phyloP scores from a whole-genome alignment of 2,113 vertebrate species.

The Colius striatus region DNA sequence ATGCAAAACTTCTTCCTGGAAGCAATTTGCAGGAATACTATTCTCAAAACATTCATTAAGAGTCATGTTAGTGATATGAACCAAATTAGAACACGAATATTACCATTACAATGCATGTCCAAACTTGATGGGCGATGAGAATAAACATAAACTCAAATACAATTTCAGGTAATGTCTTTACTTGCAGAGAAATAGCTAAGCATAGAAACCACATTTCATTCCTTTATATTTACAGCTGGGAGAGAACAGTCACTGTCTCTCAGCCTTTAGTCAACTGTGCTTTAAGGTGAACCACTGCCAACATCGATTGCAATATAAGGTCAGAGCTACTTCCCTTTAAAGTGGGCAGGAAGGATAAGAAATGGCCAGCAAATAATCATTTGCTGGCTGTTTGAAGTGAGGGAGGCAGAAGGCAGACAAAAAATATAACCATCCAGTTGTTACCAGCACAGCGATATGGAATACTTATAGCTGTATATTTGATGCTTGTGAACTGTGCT shows the following conservation, averaged over 20 bases:
- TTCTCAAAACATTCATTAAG: neutral
- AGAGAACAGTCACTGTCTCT: neutral
- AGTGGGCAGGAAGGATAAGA: neutral
- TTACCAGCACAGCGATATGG: neutral
- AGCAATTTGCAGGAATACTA: neutral
- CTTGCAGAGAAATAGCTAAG: neutral
- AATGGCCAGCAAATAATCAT: neutral
- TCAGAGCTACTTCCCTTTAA: neutral
- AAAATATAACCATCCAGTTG: neutral
- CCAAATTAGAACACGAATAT: slow-evolving; percentile 1
- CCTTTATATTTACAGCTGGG: neutral
- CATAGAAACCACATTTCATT: neutral
- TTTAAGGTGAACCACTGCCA: neutral
- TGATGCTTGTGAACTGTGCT: neutral
- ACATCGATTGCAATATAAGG: neutral
- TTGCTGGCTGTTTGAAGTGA: neutral
- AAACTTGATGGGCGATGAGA: neutral
- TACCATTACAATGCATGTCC: neutral
- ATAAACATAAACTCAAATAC: neutral
- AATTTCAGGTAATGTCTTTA: neutral
- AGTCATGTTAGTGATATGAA: neutral
- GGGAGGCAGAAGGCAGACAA: neutral
- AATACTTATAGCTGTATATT: neutral
- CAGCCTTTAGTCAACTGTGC: neutral
- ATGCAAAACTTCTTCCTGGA: slow-evolving; percentile 1